A percentile compares a stretch with the other conserved stretches of the same genome.
Conservation (phyloP, 2,888 invertebrate genomes). For the Sarcophaga caerulescens region DNA sequence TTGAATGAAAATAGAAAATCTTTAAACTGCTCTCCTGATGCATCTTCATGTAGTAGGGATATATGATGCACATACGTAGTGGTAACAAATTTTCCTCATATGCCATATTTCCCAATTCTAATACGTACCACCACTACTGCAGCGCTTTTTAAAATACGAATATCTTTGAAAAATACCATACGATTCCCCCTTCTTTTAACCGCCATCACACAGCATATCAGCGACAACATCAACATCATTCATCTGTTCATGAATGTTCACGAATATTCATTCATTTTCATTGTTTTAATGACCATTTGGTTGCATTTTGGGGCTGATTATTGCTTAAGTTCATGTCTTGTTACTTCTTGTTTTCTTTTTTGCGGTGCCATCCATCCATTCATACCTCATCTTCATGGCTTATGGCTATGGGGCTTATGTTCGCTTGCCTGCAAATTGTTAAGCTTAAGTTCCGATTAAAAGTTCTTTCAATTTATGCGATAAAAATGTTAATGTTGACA, state of each 20-base stretch:
- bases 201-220: constrained; percentile 44
- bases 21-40: no score
- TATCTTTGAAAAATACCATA: no score
- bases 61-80: no score
- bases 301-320: neutral
- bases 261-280: constrained; percentile 34
- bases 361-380: neutral
- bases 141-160: no score
- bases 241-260: constrained; percentile 62
- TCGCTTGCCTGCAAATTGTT: constrained; percentile 68
- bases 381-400: constrained; percentile 17
- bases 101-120: no score
- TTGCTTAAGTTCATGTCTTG: constrained; percentile 39
- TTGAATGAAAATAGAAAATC: no score
- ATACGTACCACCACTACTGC: no score
- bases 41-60: no score
- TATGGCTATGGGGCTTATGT: constrained; percentile 49
- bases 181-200: constrained; percentile 5
- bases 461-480: constrained; percentile 69
- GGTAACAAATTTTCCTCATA: no score
- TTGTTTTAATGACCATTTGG: constrained; percentile 44
- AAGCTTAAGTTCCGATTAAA: constrained; percentile 70
- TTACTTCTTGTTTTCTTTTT: neutral
- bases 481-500: constrained; percentile 70
- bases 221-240: constrained; percentile 54